phyloP scores from a whole-genome alignment of 2,113 vertebrate genomes.

The Notarius lentiginosus region DNA sequence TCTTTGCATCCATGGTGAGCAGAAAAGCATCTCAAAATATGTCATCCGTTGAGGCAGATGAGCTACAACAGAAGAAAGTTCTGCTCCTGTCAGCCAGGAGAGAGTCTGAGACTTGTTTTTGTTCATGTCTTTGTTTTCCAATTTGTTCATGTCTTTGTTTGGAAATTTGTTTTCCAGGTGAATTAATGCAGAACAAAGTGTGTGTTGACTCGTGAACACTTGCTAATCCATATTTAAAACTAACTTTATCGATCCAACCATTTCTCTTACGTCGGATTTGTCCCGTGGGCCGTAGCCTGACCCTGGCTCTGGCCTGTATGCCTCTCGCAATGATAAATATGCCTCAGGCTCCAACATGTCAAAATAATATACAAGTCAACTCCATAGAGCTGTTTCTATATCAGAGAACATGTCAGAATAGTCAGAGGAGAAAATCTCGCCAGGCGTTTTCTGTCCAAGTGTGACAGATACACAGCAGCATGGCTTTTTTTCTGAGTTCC shows the following conservation, averaged over 20 bases:
- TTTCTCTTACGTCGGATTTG: neutral
- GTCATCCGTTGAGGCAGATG: neutral
- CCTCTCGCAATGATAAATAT: neutral
- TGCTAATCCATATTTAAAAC: neutral
- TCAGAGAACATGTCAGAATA: neutral
- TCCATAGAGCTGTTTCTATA: neutral
- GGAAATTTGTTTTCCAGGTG: neutral
- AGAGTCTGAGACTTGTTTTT: neutral
- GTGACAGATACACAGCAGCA: neutral
- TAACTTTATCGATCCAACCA: neutral
- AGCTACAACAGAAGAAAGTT: neutral
- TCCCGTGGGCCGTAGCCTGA: neutral
- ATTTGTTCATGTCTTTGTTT: no score
- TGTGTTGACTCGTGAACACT: neutral
- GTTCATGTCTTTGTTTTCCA: no score
- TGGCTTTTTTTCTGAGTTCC: neutral
- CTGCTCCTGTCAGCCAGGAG: neutral
- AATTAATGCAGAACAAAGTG: neutral
- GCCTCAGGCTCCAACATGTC: neutral
- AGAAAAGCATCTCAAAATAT: neutral
- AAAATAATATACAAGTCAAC: neutral
- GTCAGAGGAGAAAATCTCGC: neutral
- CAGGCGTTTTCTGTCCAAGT: neutral
- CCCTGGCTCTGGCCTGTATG: no score
- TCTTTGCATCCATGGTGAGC: neutral